Base-by-base conservation (phyloP, 2,113 vertebrate species). In the Thamnaconus septentrionalis region DNA sequence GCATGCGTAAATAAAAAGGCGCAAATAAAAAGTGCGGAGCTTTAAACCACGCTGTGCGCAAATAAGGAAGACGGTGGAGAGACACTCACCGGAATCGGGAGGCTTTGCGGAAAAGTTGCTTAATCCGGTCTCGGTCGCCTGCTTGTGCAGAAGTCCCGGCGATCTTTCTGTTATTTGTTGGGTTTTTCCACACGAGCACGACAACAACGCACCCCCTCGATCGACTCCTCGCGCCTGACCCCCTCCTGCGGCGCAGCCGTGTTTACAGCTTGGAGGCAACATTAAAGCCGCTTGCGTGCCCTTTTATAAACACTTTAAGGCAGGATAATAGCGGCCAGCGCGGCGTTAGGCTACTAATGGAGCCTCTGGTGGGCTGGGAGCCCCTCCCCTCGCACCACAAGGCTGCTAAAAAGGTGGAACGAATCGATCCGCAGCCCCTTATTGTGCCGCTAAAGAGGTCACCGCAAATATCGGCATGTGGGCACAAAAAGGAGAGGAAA, bases 321-420 rank as follows among this genome's bases (percentile, higher is more conserved):
- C 11, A 56, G 79, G 77, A 81, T 85, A 87, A 82, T 81, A 85
- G 85, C 62, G 81, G 88, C 91, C 65, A 78, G 70, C 79, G 78
- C 69, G 82, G 66, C 18, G 18, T 2, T 31, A 62, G 66, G 85
- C 75, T 87, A 65, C 82, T 82, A 86, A 76, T 81, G 85, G 82
- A 81, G 87, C 79, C 79, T 81, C 84, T 75, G 52, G 86, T 84
- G 82, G 80, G 86, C 80, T 50, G 75, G 62, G 88, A 91, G 94
- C 93, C 89, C 96, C 95, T 94, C 96, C 96, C 94, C 95, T 96
- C 18, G 95, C 93, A 86, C 91, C 93, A 92, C 88, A 92, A 92
- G 90, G 89, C 92, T 92, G 91, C 92, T 93, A 91, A 91, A 93
- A 95, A 97, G 95, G 95, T 95, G 94, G 85, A 94, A 94, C 94